A percentile compares a stretch with the other conserved stretches of the same genome.
Evolutionary conservation across 2,113 vertebrate genomes (phyloP).

Genomic region (Psammodynastes pulverulentus): DNA sequence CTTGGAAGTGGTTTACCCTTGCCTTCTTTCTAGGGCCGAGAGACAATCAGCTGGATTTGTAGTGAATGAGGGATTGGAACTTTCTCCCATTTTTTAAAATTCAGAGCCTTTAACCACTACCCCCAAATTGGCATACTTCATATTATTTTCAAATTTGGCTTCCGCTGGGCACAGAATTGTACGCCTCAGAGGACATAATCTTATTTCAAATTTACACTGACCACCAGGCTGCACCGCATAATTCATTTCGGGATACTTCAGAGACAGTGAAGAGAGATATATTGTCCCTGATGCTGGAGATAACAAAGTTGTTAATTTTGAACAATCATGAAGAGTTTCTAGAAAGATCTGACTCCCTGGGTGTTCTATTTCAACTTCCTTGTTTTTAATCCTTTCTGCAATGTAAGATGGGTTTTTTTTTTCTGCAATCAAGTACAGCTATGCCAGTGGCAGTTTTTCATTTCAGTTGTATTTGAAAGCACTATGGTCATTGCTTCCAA

Average conservation of each 20-base stretch:
- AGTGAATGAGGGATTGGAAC: background rate
- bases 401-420: background rate
- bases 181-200: background rate
- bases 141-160: background rate
- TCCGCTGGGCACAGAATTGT: background rate
- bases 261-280: background rate
- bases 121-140: background rate
- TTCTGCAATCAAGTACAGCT: background rate
- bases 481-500: background rate
- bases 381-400: background rate
- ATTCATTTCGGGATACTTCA: background rate
- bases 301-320: background rate
- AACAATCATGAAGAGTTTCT: background rate
- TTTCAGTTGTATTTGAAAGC: background rate
- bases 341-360: background rate
- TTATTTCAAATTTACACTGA: background rate
- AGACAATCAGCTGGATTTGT: background rate
- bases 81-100: background rate
- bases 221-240: background rate
- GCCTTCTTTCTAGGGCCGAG: background rate
- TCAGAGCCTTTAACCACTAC: background rate
- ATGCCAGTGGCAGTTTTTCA: background rate
- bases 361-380: background rate
- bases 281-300: background rate
- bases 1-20: background rate